Base-by-base conservation (phyloP, 2,797 vertebrate genomes). In the Trematomus bernacchii region DNA sequence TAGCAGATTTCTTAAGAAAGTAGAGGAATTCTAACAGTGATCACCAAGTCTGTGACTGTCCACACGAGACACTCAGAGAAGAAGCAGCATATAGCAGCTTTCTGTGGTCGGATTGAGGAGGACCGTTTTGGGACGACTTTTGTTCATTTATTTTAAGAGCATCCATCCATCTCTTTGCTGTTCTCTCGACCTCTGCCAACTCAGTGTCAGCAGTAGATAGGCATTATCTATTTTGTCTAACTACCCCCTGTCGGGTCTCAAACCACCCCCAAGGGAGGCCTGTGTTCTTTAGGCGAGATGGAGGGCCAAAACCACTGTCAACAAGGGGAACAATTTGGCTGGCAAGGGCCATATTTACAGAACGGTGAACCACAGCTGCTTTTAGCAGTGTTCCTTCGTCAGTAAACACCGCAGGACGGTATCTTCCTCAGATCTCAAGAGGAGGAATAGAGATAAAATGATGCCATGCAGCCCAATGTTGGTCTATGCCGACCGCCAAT, bases 291-390 rank as follows among this genome's bases (percentile, higher is more conserved):
- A 86, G 87, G 86, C 70, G 90, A 91, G 87, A 89, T 80, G 81
- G 90, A 88, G 83, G 78, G 89, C 89, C 87, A 85, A 92, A 93
- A 94, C 94, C 94, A 91, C 94, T 85, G 89, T 94, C 93, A 95
- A 95, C 93, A 94, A 93, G 87, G 88, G 85, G 92, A 94, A 93
- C 91, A 93, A 92, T 94, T 93, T 94, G 92, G 91, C 92, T 93
- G 90, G 92, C 87, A 85, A 89, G 86, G 89, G 86, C 91, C 91
- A 76, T 94, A 94, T 95, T 95, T 94, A 95, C 93, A 92, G 91
- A 92, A 87, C 23, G 88, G 90, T 93, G 79, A 94, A 91, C 94
- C 94, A 87, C 94, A 91, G 91, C 92, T 92, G 60, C 85, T 92
- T 95, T 94, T 95, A 95, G 93, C 91, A 66, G 81, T 79, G 91